Evolutionary conservation across 2,797 vertebrate genomes (phyloP), one percentile per base, ranked within the genome.

Genomic region (Phrynocephalus guinanensis): DNA sequence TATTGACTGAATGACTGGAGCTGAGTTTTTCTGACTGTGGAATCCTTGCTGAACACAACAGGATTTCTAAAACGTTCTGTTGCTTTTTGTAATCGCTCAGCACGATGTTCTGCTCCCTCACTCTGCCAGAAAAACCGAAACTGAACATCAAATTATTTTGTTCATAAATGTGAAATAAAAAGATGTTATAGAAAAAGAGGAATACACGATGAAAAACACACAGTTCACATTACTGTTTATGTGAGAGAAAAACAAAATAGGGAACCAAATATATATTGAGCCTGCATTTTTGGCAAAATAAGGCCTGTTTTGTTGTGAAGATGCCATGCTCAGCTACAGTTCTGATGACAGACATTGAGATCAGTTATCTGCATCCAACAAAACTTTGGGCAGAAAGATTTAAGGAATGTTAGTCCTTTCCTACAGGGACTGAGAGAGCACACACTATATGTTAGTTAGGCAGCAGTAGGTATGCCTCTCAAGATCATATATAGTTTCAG

Each of bases 1-100:
- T 98, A 99, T 93, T 99, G 98, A 97, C 98, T 99, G 96, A 99
- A 99, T 89, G 99, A 99, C 96, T 99, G 98, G 79, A 99, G 98
- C 95, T 99, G 99, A 24, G 98, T 99, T 97, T 99, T 99, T 93
- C 98, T 98, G 95, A 99, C 96, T 3, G 98, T 93, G 15, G 98
- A 97, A 92, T 99, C 99, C 96, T 99, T 99, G 97, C 96, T 98
- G 96, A 99, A 99, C 91, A 99, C 97, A 44, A 99, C 98, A 0
- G 99, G 98, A 96, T 97, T 98, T 88, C 97, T 97, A 95, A 99
- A 96, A 93, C 97, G 96, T 93, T 99, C 98, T 5, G 98, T 96
- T 20, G 98, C 97, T 95, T 97, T 98, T 93, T 98, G 98, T 92
- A 98, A 96, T 78, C 97, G 97, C 96, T 99, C 98, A 48, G 97